Base-by-base conservation (phyloP, 1,140 invertebrate genomes). In the Akabosia matsudoensis region DNA sequence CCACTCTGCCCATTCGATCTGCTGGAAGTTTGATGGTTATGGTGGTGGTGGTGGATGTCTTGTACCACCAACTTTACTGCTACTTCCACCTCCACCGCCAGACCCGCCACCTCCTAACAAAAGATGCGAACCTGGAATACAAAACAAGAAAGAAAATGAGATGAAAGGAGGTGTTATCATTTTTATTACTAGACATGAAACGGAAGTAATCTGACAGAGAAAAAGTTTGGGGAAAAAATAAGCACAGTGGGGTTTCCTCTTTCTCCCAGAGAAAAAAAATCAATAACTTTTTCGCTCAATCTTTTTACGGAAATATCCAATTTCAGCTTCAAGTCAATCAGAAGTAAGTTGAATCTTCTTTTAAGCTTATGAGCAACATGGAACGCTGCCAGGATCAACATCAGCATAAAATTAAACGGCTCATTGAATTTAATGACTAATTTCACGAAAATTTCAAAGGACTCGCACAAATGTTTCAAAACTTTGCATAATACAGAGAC, bases 1-100 rank as follows among this genome's bases (percentile, higher is more conserved):
- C 54, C 54, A 76, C 30, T 76, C 28, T 54, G 75, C 56, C 75
- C 75, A 76, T 76, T 76, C 51, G 75, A 56, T 51, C 75, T 76
- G 54, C 56, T 76, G 51, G 26, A 51, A 64, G 37, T 26, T 30
- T 76, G 75, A 16, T 76, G 75, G 67, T 76, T 51, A n/a, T 33
- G 33, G 18, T 33, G 56, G 31, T 73, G 71, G 33, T 76, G 75
- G 33, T 51, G 72, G n/a, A n/a, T n/a, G n/a, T n/a, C n/a, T 14
- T 67, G 26, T 67, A 67, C 61, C 61, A 31, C 24, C 22, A 61
- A 3, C 54, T 10, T 13, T 7, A n/a, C 28, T 67, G 22, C 54
- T 56, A 4, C 54, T 22, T 4, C 54, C 24, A 3, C 54, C 22
- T n/a, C 54, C 54, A 13, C 54, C 54, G 10, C 54, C 54, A 67